Evolutionary conservation across 2,113 vertebrate species (phyloP), one percentile per base, ranked within the genome.

Genomic region (Hypomesus transpacificus): DNA sequence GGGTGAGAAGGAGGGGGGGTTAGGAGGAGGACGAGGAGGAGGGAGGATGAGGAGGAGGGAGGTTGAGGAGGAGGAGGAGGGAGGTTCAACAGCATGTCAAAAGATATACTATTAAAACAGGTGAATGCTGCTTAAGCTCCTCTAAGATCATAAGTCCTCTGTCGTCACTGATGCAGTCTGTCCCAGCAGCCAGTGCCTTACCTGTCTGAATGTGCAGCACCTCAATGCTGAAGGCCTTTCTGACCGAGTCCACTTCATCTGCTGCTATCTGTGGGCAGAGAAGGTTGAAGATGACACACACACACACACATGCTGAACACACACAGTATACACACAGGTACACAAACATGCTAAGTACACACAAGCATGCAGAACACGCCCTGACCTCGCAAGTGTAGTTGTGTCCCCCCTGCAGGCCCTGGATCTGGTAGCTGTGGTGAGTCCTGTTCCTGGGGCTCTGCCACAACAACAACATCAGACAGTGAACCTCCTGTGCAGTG

Each of bases 351-450:
- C 39, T 46, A 2, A 46, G 9, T 13, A 11, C 39, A 46, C 39
- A 46, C 1, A 2, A 34, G 31, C 39, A 11, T 46, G 39, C 39
- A 8, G 54, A 56, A 56, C n/a, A 20, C 17, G 11, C n/a, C 11
- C 39, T 87, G 79, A 92, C 92, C 88, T 90, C 86, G 70, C 92
- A 93, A 2, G 87, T 88, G 79, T 93, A 93, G 65, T 91, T 92
- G 66, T 68, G 85, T 70, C 79, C 90, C 74, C 75, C 76, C 57
- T 80, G 52, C 3, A 92, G 91, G 9, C 79, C 82, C 0, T 31
- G 61, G 70, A 92, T 75, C 66, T 79, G 79, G n/a, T 76, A 90
- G 34, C 83, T 92, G 79, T 88, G 80, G 75, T 91, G 82, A 24
- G 91, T 92, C 65, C 66, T 56, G 71, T 92, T 93, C 73, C 68